Evolutionary conservation across 2,888 invertebrate species (phyloP).

Genomic region (Ischnus inquisitorius): DNA sequence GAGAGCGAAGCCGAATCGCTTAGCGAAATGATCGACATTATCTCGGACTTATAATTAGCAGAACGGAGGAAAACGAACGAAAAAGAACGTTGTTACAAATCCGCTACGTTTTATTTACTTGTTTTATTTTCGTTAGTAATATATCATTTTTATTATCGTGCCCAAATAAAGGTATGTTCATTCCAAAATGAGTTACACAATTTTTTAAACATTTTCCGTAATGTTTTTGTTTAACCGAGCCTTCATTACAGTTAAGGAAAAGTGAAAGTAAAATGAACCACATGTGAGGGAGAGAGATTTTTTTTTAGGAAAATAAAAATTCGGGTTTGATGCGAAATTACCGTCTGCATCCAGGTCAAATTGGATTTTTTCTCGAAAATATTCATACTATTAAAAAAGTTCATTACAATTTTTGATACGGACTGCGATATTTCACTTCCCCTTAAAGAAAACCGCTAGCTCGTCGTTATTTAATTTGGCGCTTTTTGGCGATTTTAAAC

Average conservation of each 20-base stretch:
- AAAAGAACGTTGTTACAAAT: neutral
- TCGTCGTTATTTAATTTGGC: neutral
- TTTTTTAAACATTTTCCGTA: neutral
- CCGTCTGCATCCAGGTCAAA: too few species aligned
- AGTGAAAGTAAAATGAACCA: too few species aligned
- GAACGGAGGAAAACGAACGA: neutral
- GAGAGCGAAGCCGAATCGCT: slow-evolving; percentile 9
- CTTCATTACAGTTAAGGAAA: too few species aligned
- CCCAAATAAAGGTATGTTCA: neutral
- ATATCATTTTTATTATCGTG: neutral
- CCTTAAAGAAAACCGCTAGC: neutral
- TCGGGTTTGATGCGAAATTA: too few species aligned
- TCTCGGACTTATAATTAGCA: neutral
- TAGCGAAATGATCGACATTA: slow-evolving; percentile 26
- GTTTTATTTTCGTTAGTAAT: neutral
- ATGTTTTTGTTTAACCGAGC: neutral
- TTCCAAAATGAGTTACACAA: neutral
- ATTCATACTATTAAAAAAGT: too few species aligned
- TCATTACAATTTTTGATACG: too few species aligned
- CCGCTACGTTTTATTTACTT: neutral
- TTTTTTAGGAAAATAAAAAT: too few species aligned
- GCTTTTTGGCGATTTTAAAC: neutral
- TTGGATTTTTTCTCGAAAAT: neutral
- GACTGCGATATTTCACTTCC: too few species aligned
- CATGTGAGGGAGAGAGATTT: too few species aligned